Evolutionary conservation across 2,113 vertebrate genomes (phyloP).

Genomic region (Chionomys nivalis): DNA sequence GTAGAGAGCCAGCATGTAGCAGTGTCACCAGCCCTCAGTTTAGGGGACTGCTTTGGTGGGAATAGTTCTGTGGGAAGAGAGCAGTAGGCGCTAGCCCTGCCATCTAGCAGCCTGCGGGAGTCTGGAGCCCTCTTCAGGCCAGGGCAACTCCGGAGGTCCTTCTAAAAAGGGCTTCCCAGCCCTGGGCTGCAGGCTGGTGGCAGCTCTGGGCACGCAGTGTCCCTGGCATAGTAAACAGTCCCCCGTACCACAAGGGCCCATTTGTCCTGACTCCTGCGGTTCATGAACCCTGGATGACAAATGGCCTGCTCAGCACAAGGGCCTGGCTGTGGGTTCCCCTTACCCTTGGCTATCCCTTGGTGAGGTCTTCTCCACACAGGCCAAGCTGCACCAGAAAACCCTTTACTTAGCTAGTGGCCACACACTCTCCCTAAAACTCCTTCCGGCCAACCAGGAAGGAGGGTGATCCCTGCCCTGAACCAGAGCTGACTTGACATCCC

Average conservation of each 20-base stretch:
- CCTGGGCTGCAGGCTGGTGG: neutral
- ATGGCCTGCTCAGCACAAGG: constrained; percentile 22
- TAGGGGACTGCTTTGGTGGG: too few relatives aligned
- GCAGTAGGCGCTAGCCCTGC: neutral
- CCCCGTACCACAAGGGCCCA: constrained; percentile 61
- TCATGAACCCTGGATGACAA: neutral
- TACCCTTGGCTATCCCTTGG: neutral
- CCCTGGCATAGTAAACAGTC: constrained; percentile 59
- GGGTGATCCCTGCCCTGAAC: neutral
- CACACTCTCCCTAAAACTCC: neutral
- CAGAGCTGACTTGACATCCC: neutral
- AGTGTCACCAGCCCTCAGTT: neutral
- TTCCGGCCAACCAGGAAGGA: neutral
- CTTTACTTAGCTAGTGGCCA: neutral
- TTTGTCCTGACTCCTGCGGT: constrained; percentile 63
- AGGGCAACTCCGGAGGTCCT: neutral
- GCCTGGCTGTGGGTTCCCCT: constrained; percentile 8
- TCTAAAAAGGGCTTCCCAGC: constrained; percentile 63
- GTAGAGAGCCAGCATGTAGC: neutral
- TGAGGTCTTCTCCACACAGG: neutral
- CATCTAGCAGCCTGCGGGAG: neutral
- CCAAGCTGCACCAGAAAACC: neutral
- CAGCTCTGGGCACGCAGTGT: constrained; percentile 59
- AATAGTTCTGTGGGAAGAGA: constrained; percentile 43
- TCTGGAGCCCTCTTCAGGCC: neutral